Evolutionary conservation across 2,888 invertebrate species (phyloP), one percentile per base, ranked within the genome.

Genomic region (Hyposoter didymator): DNA sequence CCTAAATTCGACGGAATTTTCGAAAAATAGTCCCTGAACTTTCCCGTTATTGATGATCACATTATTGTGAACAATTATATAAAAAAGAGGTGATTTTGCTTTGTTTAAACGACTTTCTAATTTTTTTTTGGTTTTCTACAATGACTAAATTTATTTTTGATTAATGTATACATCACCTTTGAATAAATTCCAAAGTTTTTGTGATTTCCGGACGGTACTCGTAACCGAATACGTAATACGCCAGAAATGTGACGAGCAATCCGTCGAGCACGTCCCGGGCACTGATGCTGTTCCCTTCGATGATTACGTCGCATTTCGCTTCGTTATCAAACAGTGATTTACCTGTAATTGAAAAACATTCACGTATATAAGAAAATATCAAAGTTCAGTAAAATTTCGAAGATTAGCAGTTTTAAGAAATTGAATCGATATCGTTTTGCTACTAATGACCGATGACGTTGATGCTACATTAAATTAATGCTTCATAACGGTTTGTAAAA

Each of bases 151-250:
- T 49, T 22, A 49, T 47, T 28, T 49, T 49, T 28, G 17, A 70
- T 28, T 35, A 35, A 35, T 35, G 28, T 70, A 49, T 47, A 47
- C 47, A 70, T 32, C 28, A 84, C 84, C 80, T 80, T 72, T 84
- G 80, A 19, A 84, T 80, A 39, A 80, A 81, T 62, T 84, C 80
- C 55, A 81, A 35, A 35, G 76, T 84, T 59, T 78, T 80, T n/a
- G 49, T 19, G 17, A 84, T 14, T 17, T 47, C 45, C 0, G 22
- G 35, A 19, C 73, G 69, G 62, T 79, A 84, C 19, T 64, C 43
- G 66, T 76, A 80, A n/a, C 76, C 75, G 45, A 84, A 84, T 7
- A 84, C 81, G 32, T 80, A 81, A 52, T 80, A 81, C 12, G 45
- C 35, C 5, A 72, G 22, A 12, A 84, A 66, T 35, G 75, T 75